These are phyloP conservation scores for Mnemiopsis leidyi DNA, from an alignment of 37 sponge, comb jelly and placozoan species.

Conservation along the genomic window DNA sequence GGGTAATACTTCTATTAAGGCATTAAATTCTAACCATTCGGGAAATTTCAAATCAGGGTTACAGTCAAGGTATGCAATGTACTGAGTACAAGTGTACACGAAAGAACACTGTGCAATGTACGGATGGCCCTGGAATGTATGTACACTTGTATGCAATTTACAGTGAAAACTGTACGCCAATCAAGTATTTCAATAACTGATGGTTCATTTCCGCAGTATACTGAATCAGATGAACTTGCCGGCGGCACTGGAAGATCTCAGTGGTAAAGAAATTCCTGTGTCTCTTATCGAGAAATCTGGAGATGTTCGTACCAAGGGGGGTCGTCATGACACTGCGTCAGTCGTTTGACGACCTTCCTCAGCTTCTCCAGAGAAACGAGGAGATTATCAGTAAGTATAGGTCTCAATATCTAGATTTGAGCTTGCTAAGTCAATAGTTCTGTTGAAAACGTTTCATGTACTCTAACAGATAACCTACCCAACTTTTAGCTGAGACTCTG, in stretches of 20 bases:
- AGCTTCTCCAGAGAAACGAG: slow-evolving; percentile 78
- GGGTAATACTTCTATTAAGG: too few relatives aligned
- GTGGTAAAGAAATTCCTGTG: slow-evolving; percentile 79
- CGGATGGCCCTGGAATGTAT: background rate
- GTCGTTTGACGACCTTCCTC: slow-evolving; percentile 76
- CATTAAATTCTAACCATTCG: too few relatives aligned
- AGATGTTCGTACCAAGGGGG: slow-evolving; percentile 68
- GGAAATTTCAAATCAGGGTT: too few relatives aligned
- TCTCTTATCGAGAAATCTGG: slow-evolving; percentile 87
- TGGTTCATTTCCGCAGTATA: slow-evolving; percentile 69
- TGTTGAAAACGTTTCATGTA: too few relatives aligned
- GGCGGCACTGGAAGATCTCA: slow-evolving; percentile 88
- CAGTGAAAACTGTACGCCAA: too few relatives aligned
- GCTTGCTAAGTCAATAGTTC: too few relatives aligned
- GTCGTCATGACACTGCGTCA: slow-evolving; percentile 71
- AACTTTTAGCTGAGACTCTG: slow-evolving; percentile 67
- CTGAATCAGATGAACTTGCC: slow-evolving; percentile 87
- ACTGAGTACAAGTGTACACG: too few relatives aligned
- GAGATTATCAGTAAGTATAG: slow-evolving; percentile 88
- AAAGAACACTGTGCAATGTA: too few relatives aligned
- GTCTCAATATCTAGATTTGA: too few relatives aligned
- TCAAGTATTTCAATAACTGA: too few relatives aligned
- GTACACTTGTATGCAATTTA: background rate
- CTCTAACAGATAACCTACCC: too few relatives aligned
- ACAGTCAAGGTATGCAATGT: too few relatives aligned